Evolutionary conservation across 2,888 invertebrate genomes (phyloP).

Genomic region (Zygogramma bicolorata): DNA sequence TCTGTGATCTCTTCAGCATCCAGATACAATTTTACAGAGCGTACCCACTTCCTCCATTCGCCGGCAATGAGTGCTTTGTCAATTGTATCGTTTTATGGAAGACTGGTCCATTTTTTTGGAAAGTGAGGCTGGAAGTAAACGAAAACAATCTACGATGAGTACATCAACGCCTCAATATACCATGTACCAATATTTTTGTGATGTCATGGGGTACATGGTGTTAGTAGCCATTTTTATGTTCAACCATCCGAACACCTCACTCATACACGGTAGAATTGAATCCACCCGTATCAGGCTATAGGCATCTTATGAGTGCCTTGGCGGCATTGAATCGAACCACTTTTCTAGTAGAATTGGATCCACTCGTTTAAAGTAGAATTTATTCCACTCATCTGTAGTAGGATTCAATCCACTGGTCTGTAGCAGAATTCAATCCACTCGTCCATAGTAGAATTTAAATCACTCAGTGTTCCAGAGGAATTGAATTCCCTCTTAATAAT

Average conservation of each 20-base stretch:
- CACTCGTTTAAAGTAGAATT: background rate
- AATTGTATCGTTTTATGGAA: slow-evolving; percentile 35
- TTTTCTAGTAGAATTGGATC: background rate
- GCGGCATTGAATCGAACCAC: background rate
- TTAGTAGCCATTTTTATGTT: background rate
- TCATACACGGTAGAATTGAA: slow-evolving; percentile 1
- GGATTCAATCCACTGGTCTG: no score
- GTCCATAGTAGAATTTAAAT: no score
- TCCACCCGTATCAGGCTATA: background rate
- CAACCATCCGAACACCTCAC: background rate
- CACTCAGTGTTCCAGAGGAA: no score
- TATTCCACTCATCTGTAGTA: background rate
- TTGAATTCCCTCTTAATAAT: no score
- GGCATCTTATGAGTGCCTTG: background rate
- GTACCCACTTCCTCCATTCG: slow-evolving; percentile 51
- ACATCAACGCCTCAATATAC: background rate
- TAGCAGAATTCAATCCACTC: no score
- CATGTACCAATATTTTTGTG: background rate
- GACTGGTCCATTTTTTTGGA: background rate
- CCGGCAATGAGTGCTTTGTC: slow-evolving; percentile 46
- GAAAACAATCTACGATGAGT: background rate
- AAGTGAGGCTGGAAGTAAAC: background rate
- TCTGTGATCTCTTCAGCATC: slow-evolving; percentile 49
- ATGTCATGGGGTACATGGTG: background rate
- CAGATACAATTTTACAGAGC: slow-evolving; percentile 49